These are phyloP conservation scores for Amyelois transitella DNA, from an alignment of 1,140 invertebrate species.

Conservation along the genomic window DNA sequence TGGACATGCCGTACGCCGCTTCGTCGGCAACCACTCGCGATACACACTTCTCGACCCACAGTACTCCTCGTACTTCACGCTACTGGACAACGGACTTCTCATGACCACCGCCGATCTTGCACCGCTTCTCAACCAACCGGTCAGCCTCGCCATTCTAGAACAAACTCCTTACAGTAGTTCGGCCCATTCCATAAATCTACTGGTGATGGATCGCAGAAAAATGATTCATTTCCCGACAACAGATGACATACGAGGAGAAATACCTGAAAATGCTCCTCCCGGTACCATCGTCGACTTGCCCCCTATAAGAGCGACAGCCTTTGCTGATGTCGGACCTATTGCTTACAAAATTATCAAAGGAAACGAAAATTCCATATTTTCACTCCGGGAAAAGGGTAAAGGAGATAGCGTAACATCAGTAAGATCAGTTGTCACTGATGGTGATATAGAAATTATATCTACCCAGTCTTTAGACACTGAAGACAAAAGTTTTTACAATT, in stretches of 20 bases:
- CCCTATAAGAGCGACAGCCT: conserved; percentile 76
- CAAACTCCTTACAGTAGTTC: conserved; percentile 85
- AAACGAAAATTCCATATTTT: conserved; percentile 81
- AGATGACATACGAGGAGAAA: conserved; percentile 78
- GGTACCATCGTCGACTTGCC: conserved; percentile 82
- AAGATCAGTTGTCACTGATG: conserved; percentile 75
- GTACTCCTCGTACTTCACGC: conserved; percentile 88
- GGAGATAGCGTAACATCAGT: conserved; percentile 74
- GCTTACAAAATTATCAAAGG: conserved; percentile 86
- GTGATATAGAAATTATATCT: conserved; percentile 82
- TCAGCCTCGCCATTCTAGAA: conserved; percentile 87
- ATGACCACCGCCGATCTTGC: conserved; percentile 91
- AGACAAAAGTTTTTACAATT: conserved; percentile 77
- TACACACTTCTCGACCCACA: conserved; percentile 84
- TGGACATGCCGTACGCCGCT: conserved; percentile 87
- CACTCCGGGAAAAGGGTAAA: conserved; percentile 77
- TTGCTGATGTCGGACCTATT: conserved; percentile 76
- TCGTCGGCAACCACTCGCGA: conserved; percentile 75
- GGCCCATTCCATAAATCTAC: conserved; percentile 86
- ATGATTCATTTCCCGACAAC: conserved; percentile 84
- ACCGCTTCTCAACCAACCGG: conserved; percentile 85
- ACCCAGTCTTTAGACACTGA: conserved; percentile 84
- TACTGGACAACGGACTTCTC: conserved; percentile 89
- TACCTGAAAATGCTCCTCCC: conserved; percentile 83
- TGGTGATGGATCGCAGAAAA: conserved; percentile 86